Conservation (phyloP, 2,113 vertebrate genomes). For the Centrocercus urophasianus region DNA sequence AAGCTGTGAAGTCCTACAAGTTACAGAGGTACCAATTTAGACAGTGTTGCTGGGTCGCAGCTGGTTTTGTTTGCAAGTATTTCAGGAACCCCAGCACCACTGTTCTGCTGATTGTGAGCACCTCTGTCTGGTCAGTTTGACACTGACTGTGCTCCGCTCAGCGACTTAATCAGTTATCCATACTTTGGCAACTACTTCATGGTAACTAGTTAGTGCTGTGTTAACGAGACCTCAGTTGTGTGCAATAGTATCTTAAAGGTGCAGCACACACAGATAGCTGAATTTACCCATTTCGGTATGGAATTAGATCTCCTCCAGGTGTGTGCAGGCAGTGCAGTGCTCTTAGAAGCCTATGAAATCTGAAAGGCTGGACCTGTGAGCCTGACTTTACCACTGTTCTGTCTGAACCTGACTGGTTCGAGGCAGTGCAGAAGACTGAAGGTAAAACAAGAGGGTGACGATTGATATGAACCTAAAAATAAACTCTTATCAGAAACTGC, state of each 20-base stretch:
- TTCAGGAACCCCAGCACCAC: not conserved
- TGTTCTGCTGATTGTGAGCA: not conserved
- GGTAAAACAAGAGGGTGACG: not conserved
- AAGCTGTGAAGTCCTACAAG: not conserved
- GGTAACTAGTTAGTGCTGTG: not conserved
- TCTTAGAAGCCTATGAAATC: not conserved
- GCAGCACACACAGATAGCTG: not conserved
- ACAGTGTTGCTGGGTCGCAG: not conserved
- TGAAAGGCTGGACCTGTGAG: not conserved
- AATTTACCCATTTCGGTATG: not conserved
- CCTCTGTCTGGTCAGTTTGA: fast-evolving
- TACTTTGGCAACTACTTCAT: not conserved
- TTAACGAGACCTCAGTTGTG: not conserved
- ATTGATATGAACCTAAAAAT: not conserved
- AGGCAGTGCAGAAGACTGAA: not conserved
- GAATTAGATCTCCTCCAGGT: not conserved
- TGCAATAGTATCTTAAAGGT: not conserved
- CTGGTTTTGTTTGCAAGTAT: fast-evolving
- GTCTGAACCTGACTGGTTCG: not conserved
- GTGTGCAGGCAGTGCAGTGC: not conserved
- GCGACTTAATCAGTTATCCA: not conserved
- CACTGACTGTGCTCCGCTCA: not conserved
- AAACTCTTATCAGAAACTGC: not conserved
- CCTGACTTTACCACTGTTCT: not conserved
- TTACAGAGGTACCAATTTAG: not conserved